Evolutionary conservation across 2,113 vertebrate species (phyloP).

Genomic region (Gambusia affinis): DNA sequence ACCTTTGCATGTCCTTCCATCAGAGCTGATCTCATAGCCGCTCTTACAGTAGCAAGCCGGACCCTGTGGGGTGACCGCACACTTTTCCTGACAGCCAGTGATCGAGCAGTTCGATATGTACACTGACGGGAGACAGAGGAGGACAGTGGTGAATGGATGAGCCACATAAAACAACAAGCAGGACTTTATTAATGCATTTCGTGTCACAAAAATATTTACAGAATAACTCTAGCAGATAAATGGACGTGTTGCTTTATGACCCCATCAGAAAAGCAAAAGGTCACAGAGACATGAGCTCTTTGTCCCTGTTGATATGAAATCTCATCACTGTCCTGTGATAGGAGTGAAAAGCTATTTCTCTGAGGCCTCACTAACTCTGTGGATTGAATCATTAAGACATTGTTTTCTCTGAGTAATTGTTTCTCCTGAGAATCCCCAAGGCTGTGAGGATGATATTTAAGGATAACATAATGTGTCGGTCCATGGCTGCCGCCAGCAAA

Average conservation of each 20-base stretch:
- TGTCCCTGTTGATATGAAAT: neutral
- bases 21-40: slow-evolving; percentile 87
- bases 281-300: neutral
- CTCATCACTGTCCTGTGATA: neutral
- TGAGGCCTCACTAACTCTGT: neutral
- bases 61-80: slow-evolving; percentile 84
- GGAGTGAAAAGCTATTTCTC: neutral
- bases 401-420: neutral
- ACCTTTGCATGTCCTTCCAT: slow-evolving; percentile 93
- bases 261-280: neutral
- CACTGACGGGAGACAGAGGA: slow-evolving; percentile 71
- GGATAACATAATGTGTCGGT: neutral
- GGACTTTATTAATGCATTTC: slow-evolving; percentile 1
- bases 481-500: neutral
- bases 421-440: neutral
- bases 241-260: neutral
- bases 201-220: neutral
- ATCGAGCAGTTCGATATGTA: slow-evolving; percentile 85
- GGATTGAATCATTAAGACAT: neutral
- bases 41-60: slow-evolving; percentile 90
- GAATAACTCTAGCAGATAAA: neutral
- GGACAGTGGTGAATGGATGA: neutral
- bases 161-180: neutral
- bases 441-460: neutral
- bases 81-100: slow-evolving; percentile 86